Conservation (phyloP, 2,113 vertebrate species). For the Xenopus tropicalis region DNA sequence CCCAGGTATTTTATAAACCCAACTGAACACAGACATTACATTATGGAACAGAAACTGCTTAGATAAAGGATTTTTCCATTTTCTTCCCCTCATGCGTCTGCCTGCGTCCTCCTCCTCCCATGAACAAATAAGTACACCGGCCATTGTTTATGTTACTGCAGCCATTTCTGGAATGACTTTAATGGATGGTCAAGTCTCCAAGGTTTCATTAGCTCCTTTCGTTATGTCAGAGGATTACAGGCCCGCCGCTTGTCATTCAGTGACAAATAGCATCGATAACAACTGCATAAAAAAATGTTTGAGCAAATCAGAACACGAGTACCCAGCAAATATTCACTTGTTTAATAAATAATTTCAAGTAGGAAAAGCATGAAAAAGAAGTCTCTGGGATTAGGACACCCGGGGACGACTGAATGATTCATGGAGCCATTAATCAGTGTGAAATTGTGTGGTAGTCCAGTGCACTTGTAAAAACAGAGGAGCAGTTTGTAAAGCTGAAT, state of each 20-base stretch:
- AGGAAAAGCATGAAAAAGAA: not conserved
- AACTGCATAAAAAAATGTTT: not conserved
- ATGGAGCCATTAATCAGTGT: slow-evolving; percentile 60
- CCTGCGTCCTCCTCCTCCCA: too few relatives aligned
- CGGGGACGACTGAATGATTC: slow-evolving; percentile 53
- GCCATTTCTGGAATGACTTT: not conserved
- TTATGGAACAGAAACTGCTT: too few relatives aligned
- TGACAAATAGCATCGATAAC: not conserved
- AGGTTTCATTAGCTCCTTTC: not conserved
- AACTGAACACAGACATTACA: too few relatives aligned
- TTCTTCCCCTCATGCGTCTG: too few relatives aligned
- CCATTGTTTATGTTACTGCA: not conserved
- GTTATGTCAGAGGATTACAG: too few relatives aligned
- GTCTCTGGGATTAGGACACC: slow-evolving; percentile 44
- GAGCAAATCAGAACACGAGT: not conserved
- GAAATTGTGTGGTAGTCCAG: slow-evolving; percentile 38
- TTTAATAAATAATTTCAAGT: not conserved
- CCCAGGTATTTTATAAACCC: too few relatives aligned
- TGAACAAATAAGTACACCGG: too few relatives aligned
- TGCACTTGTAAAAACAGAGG: slow-evolving; percentile 72
- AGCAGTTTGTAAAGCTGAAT: slow-evolving; percentile 38
- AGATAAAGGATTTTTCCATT: too few relatives aligned
- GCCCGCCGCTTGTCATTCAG: not conserved
- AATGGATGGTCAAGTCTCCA: not conserved
- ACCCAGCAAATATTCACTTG: not conserved